phyloP scores from a whole-genome alignment of 2,797 vertebrate species.

The Crocidura indochinensis region DNA sequence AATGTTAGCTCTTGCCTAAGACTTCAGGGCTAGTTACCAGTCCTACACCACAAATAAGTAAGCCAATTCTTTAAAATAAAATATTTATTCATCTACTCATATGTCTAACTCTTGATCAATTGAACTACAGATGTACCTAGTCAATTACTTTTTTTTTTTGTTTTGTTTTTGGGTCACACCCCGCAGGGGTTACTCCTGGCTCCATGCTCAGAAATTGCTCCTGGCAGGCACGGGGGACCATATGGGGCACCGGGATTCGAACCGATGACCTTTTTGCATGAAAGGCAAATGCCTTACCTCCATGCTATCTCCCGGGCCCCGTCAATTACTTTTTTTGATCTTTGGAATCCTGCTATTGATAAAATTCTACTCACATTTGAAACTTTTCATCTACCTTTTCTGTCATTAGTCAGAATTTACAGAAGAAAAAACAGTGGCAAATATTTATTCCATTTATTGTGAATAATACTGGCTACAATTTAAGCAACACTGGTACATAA shows the following conservation, averaged over 20 bases:
- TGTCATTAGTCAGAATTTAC: conserved; percentile 28
- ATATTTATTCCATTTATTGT: not conserved
- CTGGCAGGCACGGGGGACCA: too few species aligned
- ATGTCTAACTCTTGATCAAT: not conserved
- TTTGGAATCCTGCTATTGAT: not conserved
- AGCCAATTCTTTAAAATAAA: conserved; percentile 34
- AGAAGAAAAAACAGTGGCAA: not conserved
- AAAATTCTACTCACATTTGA: not conserved
- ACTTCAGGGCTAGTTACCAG: not conserved
- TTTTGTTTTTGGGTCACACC: too few species aligned
- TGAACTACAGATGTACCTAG: not conserved
- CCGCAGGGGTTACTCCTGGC: too few species aligned
- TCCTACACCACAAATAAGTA: not conserved
- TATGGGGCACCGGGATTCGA: too few species aligned
- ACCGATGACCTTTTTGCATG: too few species aligned
- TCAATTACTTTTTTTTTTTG: not conserved
- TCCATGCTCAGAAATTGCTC: too few species aligned
- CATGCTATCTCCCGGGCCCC: too few species aligned
- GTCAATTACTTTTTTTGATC: not conserved
- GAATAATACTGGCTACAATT: not conserved
- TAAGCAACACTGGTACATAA: not conserved
- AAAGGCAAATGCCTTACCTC: too few species aligned
- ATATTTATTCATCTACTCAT: not conserved
- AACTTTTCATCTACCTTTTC: conserved; percentile 38
- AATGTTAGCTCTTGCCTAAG: not conserved